Conservation (phyloP, 1,140 invertebrate genomes). For the Colletes latitarsis region DNA sequence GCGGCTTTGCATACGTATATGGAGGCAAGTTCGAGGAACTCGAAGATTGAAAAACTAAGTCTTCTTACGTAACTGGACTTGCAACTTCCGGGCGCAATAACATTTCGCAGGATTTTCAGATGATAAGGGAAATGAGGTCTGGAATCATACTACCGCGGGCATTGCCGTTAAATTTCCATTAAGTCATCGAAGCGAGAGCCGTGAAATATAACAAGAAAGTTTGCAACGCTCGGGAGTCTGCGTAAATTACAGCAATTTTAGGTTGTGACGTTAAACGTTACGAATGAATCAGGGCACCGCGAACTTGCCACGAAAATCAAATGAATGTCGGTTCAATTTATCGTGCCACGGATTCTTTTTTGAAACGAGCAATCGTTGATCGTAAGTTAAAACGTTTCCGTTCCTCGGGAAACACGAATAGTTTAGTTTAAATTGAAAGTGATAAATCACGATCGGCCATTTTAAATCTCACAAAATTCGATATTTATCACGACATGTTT, state of each 20-base stretch:
- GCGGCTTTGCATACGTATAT: constrained; percentile 43
- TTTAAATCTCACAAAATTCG: too few species aligned
- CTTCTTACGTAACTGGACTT: constrained; percentile 45
- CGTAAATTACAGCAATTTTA: neutral
- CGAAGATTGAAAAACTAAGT: constrained; percentile 52
- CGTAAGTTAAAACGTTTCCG: neutral
- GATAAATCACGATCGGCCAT: too few species aligned
- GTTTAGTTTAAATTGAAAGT: too few species aligned
- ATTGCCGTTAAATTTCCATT: constrained; percentile 41
- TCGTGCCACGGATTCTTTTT: neutral
- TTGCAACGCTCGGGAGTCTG: neutral
- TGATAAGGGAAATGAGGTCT: constrained; percentile 45
- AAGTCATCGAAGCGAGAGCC: constrained; percentile 22
- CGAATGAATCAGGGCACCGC: neutral
- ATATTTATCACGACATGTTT: too few species aligned
- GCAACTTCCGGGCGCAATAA: constrained; percentile 31
- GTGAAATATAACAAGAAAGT: constrained; percentile 28
- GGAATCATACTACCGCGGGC: constrained; percentile 13
- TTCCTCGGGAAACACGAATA: too few species aligned
- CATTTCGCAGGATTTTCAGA: constrained; percentile 43
- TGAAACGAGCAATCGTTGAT: too few species aligned
- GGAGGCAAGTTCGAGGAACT: constrained; percentile 29
- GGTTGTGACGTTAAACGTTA: neutral
- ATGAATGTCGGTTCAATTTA: constrained; percentile 2
- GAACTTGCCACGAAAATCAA: neutral